Evolutionary conservation across 2,797 vertebrate species (phyloP).

Genomic region (Takifugu rubripes): DNA sequence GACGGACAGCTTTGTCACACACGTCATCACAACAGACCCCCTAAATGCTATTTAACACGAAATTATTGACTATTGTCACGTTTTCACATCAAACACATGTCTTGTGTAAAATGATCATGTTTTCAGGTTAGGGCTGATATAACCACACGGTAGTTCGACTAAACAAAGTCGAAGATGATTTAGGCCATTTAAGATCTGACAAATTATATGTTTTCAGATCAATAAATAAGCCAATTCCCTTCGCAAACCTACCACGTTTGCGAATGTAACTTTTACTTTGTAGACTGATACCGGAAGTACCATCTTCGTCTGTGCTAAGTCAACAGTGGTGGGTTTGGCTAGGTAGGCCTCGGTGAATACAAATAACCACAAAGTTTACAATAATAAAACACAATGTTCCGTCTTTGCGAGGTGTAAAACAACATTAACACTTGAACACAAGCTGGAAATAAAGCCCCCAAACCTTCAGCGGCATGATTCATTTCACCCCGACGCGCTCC

Average conservation of each 20-base stretch:
- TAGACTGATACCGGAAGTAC: slow-evolving; percentile 30
- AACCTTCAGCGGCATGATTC: slow-evolving; percentile 1
- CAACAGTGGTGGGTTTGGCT: slow-evolving; percentile 49
- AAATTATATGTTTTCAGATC: too few relatives aligned
- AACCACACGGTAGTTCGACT: too few relatives aligned
- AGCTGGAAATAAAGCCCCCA: background rate
- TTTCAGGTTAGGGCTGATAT: too few relatives aligned
- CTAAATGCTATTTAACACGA: too few relatives aligned
- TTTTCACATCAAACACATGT: too few relatives aligned
- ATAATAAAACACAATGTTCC: slow-evolving; percentile 31
- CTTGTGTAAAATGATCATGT: too few relatives aligned
- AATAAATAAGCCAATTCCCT: too few relatives aligned
- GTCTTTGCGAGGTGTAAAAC: background rate
- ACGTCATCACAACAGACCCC: too few relatives aligned
- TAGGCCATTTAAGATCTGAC: too few relatives aligned
- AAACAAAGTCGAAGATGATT: too few relatives aligned
- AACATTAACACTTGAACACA: background rate
- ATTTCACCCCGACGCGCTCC: slow-evolving; percentile 32
- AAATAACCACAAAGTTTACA: slow-evolving; percentile 72
- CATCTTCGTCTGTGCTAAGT: background rate
- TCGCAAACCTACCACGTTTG: background rate
- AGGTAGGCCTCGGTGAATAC: slow-evolving; percentile 75
- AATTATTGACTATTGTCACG: too few relatives aligned
- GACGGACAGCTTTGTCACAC: background rate
- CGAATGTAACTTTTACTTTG: slow-evolving; percentile 36